phyloP scores from a whole-genome alignment of 2,113 vertebrate species.

The Oryzias woworae region DNA sequence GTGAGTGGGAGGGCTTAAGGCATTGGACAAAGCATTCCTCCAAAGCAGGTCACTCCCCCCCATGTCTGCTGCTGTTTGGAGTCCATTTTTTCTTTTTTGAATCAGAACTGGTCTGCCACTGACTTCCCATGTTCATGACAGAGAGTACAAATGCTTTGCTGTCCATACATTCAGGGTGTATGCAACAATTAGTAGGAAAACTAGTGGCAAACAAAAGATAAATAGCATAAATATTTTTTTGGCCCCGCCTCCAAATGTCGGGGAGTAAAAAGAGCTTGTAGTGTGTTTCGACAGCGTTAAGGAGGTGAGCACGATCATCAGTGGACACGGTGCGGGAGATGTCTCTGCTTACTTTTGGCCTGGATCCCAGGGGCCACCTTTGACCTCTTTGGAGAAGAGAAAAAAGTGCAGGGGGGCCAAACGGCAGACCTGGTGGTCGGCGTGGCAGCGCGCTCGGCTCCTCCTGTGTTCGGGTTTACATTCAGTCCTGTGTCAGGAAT shows the following conservation, averaged over 20 bases:
- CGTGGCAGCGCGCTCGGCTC: slow-evolving; percentile 33
- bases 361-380: slow-evolving; percentile 33
- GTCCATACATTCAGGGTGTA: slow-evolving; percentile 75
- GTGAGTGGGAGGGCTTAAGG: slow-evolving; percentile 70
- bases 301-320: slow-evolving; percentile 55
- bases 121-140: slow-evolving; percentile 58
- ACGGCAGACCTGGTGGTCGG: slow-evolving; percentile 42
- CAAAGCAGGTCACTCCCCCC: slow-evolving; percentile 36
- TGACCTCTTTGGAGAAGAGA: slow-evolving; percentile 43
- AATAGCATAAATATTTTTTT: slow-evolving; percentile 69
- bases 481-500: slow-evolving; percentile 60
- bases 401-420: slow-evolving; percentile 59
- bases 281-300: slow-evolving; percentile 51
- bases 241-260: slow-evolving; percentile 39
- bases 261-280: slow-evolving; percentile 57
- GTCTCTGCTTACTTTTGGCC: slow-evolving; percentile 32
- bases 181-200: slow-evolving; percentile 62
- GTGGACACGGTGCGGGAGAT: slow-evolving; percentile 52
- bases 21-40: slow-evolving; percentile 71
- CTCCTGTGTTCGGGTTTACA: slow-evolving; percentile 59
- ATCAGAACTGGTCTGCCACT: slow-evolving; percentile 35
- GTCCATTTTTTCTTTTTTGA: slow-evolving; percentile 21
- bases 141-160: slow-evolving; percentile 50
- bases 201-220: slow-evolving; percentile 64
- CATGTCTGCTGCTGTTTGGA: slow-evolving; percentile 21